These are phyloP conservation scores for Morpho achilles DNA, from an alignment of 2,888 invertebrate species.

Conservation along the genomic window DNA sequence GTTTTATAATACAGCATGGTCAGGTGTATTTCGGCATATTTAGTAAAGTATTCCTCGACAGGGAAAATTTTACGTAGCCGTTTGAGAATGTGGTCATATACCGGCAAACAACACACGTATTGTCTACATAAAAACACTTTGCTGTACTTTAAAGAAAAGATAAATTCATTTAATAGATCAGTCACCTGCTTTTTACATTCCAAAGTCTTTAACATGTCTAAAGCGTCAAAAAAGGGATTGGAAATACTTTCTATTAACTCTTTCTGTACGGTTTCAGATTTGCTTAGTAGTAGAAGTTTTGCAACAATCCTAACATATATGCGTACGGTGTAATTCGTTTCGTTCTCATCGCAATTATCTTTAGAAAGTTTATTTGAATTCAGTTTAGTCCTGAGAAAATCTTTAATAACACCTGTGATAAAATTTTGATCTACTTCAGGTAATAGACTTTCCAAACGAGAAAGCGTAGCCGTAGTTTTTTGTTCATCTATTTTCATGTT, in stretches of 20 bases:
- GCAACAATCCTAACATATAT: conserved; percentile 40
- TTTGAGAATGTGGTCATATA: conserved; percentile 39
- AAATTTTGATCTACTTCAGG: conserved; percentile 33
- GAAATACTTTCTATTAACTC: conserved; percentile 36
- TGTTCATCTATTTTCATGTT: conserved; percentile 28
- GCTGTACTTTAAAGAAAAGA: conserved; percentile 39
- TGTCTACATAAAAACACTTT: conserved; percentile 39
- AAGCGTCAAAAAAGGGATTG: conserved; percentile 36
- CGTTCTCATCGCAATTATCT: not conserved
- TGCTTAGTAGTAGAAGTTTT: conserved; percentile 43
- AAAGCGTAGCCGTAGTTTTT: conserved; percentile 32
- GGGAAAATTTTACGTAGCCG: conserved; percentile 42
- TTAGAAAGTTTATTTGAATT: conserved; percentile 21
- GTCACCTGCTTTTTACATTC: conserved; percentile 10
- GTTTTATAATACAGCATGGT: conserved; percentile 51
- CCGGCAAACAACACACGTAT: conserved; percentile 40
- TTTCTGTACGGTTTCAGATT: conserved; percentile 34
- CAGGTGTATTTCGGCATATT: conserved; percentile 41
- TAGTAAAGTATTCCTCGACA: conserved; percentile 39
- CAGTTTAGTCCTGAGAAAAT: conserved; percentile 31
- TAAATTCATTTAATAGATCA: conserved; percentile 33
- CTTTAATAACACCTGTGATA: conserved; percentile 30
- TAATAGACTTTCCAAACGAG: conserved; percentile 36
- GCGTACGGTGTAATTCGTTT: conserved; percentile 5
- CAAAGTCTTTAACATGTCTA: conserved; percentile 27